These are phyloP conservation scores for Pygmarrhopalites habei DNA, from an alignment of 1,140 invertebrate species.

Conservation along the genomic window DNA sequence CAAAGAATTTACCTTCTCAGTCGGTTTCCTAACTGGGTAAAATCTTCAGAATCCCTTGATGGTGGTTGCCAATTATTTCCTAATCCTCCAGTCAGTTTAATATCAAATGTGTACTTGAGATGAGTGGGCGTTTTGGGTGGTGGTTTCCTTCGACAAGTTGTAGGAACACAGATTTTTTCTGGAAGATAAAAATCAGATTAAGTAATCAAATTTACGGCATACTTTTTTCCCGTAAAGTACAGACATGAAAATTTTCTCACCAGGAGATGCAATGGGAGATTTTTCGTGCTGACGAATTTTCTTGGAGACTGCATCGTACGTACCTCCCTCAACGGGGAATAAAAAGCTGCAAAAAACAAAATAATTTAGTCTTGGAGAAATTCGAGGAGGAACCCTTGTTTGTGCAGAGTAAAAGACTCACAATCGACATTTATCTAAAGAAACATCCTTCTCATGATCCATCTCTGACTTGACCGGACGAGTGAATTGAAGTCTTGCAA, in stretches of 20 bases:
- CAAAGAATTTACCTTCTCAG: too few species aligned
- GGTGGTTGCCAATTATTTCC: conserved; percentile 68
- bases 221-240: too few species aligned
- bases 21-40: conserved; percentile 60
- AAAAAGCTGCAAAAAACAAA: too few species aligned
- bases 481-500: conserved; percentile 70
- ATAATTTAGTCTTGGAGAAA: too few species aligned
- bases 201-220: too few species aligned
- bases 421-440: conserved; percentile 65
- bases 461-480: conserved; percentile 71
- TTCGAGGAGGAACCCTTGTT: too few species aligned
- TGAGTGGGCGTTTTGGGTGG: conserved; percentile 16
- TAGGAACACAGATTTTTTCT: conserved; percentile 69
- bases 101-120: conserved; percentile 42
- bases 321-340: conserved; percentile 77
- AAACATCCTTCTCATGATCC: conserved; percentile 54
- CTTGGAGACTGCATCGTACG: conserved; percentile 73
- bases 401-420: too few species aligned
- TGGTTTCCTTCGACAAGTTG: conserved; percentile 31
- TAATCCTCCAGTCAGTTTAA: conserved; percentile 49
- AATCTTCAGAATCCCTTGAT: conserved; percentile 58
- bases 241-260: too few species aligned
- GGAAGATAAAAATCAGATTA: too few species aligned
- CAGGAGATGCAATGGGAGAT: conserved; percentile 66
- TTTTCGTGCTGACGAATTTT: conserved; percentile 73